A percentile compares a stretch with the other conserved stretches of the same genome.
These are phyloP conservation scores for Agrotis ipsilon DNA, from an alignment of 2,888 invertebrate species.

Conservation along the genomic window DNA sequence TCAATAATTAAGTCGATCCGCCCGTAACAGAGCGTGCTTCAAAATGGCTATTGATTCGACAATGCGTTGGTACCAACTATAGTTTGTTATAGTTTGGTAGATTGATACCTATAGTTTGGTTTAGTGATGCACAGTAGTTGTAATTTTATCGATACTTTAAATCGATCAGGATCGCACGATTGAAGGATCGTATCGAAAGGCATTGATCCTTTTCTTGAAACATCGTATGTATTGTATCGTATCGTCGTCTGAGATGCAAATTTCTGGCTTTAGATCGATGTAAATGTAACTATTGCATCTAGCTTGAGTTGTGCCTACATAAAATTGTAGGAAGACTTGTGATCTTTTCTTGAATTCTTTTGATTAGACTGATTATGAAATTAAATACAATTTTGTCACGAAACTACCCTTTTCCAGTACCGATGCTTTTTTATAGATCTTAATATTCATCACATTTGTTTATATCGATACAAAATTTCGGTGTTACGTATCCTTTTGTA, in stretches of 20 bases:
- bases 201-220: not conserved
- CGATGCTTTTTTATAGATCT: not conserved
- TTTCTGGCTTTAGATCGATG: too few species aligned
- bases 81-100: conserved; percentile 28
- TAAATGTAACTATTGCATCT: too few species aligned
- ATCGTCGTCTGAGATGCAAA: not conserved
- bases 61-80: conserved; percentile 66
- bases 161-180: not conserved
- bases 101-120: conserved; percentile 9
- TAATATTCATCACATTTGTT: too few species aligned
- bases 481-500: not conserved
- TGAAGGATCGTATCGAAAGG: not conserved
- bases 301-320: too few species aligned
- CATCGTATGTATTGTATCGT: not conserved
- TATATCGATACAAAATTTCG: not conserved
- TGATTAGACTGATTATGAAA: not conserved
- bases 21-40: conserved; percentile 83
- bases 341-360: not conserved
- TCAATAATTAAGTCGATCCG: conserved; percentile 90
- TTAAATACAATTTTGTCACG: not conserved
- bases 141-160: not conserved
- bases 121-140: not conserved
- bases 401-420: too few species aligned
- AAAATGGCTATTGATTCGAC: conserved; percentile 81
- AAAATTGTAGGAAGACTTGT: too few species aligned